A percentile compares a stretch with the other conserved stretches of the same genome.
phyloP scores from a whole-genome alignment of 2,113 vertebrate genomes.

The mouse (Mus musculus) region GRCm39 chr6:127181501-127182000 shows the following conservation, averaged over 20 bases:
- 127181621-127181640: constrained; percentile 78
- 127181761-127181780: constrained; percentile 76
- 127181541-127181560: constrained; percentile 64
- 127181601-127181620: constrained; percentile 78
- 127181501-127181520: constrained; percentile 46
- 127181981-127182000: neutral
- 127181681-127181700: neutral
- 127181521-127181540: constrained; percentile 28
- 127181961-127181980: neutral
- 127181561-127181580: constrained; percentile 75
- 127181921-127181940: constrained; percentile 24
- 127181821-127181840: constrained; percentile 34
- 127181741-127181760: constrained; percentile 62
- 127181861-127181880: constrained; percentile 63
- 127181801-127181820: constrained; percentile 74
- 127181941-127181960: neutral
- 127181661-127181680: neutral
- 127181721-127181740: constrained; percentile 25
- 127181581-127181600: constrained; percentile 73
- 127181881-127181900: constrained; percentile 49
- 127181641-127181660: constrained; percentile 59
- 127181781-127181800: constrained; percentile 78
- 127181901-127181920: constrained; percentile 59
- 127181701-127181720: neutral
- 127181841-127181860: constrained; percentile 56